phyloP scores from a whole-genome alignment of 2,113 vertebrate species.

The Scatophagus argus region DNA sequence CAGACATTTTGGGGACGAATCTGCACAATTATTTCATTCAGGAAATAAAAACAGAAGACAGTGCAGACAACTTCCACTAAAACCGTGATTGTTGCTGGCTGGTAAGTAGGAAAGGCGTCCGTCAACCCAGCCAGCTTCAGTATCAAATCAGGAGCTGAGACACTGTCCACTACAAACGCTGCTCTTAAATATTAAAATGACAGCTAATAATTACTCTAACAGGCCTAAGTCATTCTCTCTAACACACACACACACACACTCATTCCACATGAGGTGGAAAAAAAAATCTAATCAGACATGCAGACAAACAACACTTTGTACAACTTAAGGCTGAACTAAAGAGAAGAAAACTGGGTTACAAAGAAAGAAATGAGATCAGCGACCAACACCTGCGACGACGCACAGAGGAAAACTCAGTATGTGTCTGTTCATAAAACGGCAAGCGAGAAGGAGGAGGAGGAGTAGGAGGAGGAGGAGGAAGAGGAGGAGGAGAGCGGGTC shows the following conservation, averaged over 20 bases:
- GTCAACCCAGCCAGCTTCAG: neutral
- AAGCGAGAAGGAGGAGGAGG: neutral
- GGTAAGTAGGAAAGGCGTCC: neutral
- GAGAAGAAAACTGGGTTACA: neutral
- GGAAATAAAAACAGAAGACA: slow-evolving; percentile 5
- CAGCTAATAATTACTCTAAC: slow-evolving; percentile 3
- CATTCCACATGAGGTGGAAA: neutral
- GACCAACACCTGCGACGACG: neutral
- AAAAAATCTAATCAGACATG: slow-evolving; percentile 1
- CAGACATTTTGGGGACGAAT: neutral
- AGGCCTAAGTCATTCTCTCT: neutral
- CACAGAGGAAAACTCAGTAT: slow-evolving; percentile 8
- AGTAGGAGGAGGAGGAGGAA: neutral
- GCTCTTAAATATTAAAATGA: slow-evolving; percentile 46
- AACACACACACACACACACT: slow-evolving; percentile 6
- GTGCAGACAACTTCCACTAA: neutral
- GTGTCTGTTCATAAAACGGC: slow-evolving; percentile 11
- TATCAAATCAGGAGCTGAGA: neutral
- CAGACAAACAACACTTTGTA: slow-evolving; percentile 27
- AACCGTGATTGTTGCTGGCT: neutral
- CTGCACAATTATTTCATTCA: neutral
- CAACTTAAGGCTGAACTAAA: slow-evolving; percentile 49
- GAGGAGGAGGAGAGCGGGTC: neutral
- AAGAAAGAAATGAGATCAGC: neutral
- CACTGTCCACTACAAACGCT: slow-evolving; percentile 1